These are phyloP conservation scores for Chydorus sphaericus DNA, from an alignment of 2,888 invertebrate species.

Conservation along the genomic window DNA sequence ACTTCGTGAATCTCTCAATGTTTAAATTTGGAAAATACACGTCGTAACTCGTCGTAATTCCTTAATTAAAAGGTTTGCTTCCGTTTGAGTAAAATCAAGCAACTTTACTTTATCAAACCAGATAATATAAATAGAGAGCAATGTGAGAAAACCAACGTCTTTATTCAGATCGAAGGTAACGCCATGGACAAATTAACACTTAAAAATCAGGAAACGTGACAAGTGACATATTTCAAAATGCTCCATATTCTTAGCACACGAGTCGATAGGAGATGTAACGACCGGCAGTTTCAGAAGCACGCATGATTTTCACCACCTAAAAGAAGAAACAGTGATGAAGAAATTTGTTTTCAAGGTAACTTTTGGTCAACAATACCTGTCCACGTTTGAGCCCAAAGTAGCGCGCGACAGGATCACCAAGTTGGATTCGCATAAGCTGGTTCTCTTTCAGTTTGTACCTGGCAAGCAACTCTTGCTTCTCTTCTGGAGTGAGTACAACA, in stretches of 20 bases:
- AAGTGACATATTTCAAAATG: too few species aligned
- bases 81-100: too few species aligned
- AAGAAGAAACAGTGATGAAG: not conserved
- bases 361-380: constrained; percentile 45
- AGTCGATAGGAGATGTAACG: constrained; percentile 95
- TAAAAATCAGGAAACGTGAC: too few species aligned
- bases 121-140: too few species aligned
- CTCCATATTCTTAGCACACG: constrained; percentile 75
- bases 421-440: constrained; percentile 97
- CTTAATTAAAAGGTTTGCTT: too few species aligned
- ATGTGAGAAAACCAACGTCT: too few species aligned
- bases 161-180: too few species aligned
- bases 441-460: constrained; percentile 97
- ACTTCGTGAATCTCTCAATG: too few species aligned
- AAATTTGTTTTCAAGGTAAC: not conserved
- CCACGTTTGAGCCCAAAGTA: constrained; percentile 97
- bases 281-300: constrained; percentile 95
- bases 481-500: constrained; percentile 94
- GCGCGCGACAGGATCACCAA: constrained; percentile 93
- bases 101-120: too few species aligned
- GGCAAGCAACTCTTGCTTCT: constrained; percentile 85
- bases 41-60: too few species aligned
- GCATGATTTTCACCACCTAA: constrained; percentile 90
- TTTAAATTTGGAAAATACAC: too few species aligned
- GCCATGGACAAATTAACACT: too few species aligned